A percentile compares a stretch with the other conserved stretches of the same genome.
phyloP scores from a whole-genome alignment of 23 tunicate genomes.

The Trididemnum clinides region DNA sequence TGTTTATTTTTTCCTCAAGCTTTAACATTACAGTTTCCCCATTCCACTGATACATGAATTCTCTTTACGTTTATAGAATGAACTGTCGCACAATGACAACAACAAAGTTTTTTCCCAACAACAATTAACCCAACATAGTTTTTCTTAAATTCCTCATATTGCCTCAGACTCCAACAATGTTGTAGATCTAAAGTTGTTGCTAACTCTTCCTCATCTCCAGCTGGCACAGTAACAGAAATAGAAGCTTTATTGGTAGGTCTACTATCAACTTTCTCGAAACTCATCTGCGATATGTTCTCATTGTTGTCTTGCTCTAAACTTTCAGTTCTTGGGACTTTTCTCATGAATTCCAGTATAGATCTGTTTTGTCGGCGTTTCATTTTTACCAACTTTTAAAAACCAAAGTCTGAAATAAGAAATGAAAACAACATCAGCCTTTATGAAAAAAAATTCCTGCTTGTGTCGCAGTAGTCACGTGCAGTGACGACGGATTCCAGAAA shows the following conservation, averaged over 20 bases:
- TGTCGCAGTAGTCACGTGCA: too few species aligned
- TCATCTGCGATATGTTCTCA: neutral
- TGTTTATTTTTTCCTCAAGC: constrained; percentile 25
- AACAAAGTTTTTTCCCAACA: too few species aligned
- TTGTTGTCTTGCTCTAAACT: neutral
- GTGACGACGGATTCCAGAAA: too few species aligned
- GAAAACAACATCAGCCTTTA: too few species aligned
- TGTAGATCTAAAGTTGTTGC: constrained; percentile 2
- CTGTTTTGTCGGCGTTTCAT: neutral
- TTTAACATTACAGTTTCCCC: too few species aligned
- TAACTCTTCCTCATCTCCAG: neutral
- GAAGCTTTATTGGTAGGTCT: neutral
- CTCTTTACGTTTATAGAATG: too few species aligned
- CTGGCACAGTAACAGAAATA: too few species aligned
- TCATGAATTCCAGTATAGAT: too few species aligned
- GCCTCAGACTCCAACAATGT: constrained; percentile 39
- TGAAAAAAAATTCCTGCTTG: too few species aligned
- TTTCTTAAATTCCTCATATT: neutral
- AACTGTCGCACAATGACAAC: too few species aligned
- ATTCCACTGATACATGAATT: too few species aligned
- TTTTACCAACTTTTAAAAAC: neutral
- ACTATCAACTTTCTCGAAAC: neutral
- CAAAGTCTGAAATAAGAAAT: neutral
- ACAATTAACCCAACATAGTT: constrained; percentile 22
- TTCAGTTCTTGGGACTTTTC: too few species aligned